Conservation (phyloP, 1,140 invertebrate genomes). For the Zaprionus ornatus region DNA sequence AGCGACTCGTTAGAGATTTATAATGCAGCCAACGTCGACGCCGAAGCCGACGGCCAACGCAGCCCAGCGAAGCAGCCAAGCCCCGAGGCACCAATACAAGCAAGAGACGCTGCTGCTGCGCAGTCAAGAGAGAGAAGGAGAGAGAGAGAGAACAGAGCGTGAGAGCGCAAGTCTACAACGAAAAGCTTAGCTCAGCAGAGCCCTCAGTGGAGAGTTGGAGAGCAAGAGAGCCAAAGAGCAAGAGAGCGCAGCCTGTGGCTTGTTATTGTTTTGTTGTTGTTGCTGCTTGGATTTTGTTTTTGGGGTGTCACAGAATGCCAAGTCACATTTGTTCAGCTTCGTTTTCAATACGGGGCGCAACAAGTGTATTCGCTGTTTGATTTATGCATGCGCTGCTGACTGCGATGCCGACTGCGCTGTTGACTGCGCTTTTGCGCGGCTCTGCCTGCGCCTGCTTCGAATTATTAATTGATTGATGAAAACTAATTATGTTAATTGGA, state of each 20-base stretch:
- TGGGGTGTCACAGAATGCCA: slow-evolving; percentile 57
- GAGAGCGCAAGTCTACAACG: slow-evolving; percentile 54
- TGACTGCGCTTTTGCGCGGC: not conserved
- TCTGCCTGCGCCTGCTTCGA: slow-evolving; percentile 53
- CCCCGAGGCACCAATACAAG: slow-evolving; percentile 47
- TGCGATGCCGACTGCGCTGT: not conserved
- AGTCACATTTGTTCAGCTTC: slow-evolving; percentile 64
- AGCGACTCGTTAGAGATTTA: slow-evolving; percentile 67
- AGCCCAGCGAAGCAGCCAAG: slow-evolving; percentile 39
- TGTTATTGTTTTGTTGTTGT: slow-evolving; percentile 72
- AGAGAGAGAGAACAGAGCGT: slow-evolving; percentile 6
- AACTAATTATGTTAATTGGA: slow-evolving; percentile 81
- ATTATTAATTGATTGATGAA: slow-evolving; percentile 82
- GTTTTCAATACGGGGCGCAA: slow-evolving; percentile 72
- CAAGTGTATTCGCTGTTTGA: slow-evolving; percentile 78
- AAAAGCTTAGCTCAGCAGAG: slow-evolving; percentile 63
- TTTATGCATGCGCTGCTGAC: slow-evolving; percentile 66
- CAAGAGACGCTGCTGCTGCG: slow-evolving; percentile 19
- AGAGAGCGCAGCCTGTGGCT: slow-evolving; percentile 51
- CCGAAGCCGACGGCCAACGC: slow-evolving; percentile 15
- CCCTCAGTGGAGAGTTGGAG: slow-evolving; percentile 62
- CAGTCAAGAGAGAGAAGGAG: slow-evolving; percentile 6
- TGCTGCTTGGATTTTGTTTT: slow-evolving; percentile 37
- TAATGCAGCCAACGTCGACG: slow-evolving; percentile 48
- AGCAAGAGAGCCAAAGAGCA: not conserved